Evolutionary conservation across 2,797 vertebrate species (phyloP), one percentile per base, ranked within the genome.

Genomic region (Otolemur crassicaudatus): DNA sequence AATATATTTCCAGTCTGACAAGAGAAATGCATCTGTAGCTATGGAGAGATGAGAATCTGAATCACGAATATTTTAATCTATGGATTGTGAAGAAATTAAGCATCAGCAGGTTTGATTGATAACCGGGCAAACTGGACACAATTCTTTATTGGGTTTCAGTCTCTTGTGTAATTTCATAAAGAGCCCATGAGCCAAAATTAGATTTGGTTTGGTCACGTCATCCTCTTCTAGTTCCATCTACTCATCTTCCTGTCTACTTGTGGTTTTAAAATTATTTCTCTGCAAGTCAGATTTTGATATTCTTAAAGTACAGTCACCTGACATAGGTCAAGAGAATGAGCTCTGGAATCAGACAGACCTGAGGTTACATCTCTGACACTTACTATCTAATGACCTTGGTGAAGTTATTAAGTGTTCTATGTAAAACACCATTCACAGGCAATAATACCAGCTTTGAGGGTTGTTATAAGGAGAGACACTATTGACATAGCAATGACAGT

Each of bases 91-190:
- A 80, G 20, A 96, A 92, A 77, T 89, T 89, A 95, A 87, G 80
- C 70, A 83, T 76, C 76, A 77, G 61, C 14, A 56, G 29, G 22
- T 85, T 77, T 95, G 92, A 91, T 85, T 90, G 91, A 94, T 95
- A 93, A 53, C 60, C 60, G 86, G 53, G 25, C 58, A 69, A 65
- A 84, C 46, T 83, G 37, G 29, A 90, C 49, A 87, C 49, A 91
- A 58, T 89, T 92, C 22, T 65, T 91, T 91, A 77, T 65, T 94
- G 25, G 75, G 58, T 89, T 97, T 63, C 34, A 88, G 53, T 73
- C 79, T 93, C 81, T 84, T n/a, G 31, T 27, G 22, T 77, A 86
- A 96, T 93, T 91, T 94, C 72, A 46, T 85, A 83, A 92, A 58
- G 25, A 60, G 6, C 65, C 40, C 63, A 31, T 34, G 79, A 46